phyloP scores from a whole-genome alignment of 2,888 invertebrate genomes.

The Pyrocoelia pectoralis region DNA sequence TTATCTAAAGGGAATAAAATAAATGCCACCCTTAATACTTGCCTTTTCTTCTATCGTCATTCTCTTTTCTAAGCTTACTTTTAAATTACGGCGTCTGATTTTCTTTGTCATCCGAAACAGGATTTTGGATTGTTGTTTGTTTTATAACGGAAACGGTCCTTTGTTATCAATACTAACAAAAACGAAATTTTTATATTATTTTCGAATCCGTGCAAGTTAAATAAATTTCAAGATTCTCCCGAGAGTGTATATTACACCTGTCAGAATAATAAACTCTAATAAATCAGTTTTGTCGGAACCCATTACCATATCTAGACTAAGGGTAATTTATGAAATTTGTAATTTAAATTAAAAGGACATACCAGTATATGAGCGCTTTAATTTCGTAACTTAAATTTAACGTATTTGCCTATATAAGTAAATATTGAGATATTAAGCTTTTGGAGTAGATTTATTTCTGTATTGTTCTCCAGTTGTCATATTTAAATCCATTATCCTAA shows the following conservation, averaged over 20 bases:
- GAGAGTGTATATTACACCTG: constrained; percentile 1
- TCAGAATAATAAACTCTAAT: constrained; percentile 1
- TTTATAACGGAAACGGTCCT: constrained; percentile 13
- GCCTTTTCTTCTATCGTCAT: constrained; percentile 19
- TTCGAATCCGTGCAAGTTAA: neutral
- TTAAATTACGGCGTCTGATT: constrained; percentile 18
- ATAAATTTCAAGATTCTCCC: neutral
- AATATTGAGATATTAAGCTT: no score
- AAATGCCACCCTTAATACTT: constrained; percentile 20
- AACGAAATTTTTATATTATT: constrained; percentile 3
- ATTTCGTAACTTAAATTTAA: constrained; percentile 1
- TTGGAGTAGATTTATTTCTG: no score
- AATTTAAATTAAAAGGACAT: neutral
- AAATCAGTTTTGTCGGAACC: constrained; percentile 1
- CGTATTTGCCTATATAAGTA: neutral
- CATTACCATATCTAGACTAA: neutral
- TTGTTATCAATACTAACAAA: neutral
- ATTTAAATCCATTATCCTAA: no score
- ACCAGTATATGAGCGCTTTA: neutral
- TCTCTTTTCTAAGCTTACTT: constrained; percentile 21
- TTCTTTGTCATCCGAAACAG: constrained; percentile 9
- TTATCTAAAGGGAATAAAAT: constrained; percentile 10
- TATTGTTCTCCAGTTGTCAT: no score
- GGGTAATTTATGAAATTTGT: constrained; percentile 1
- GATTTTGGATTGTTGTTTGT: constrained; percentile 11